A percentile compares a stretch with the other conserved stretches of the same genome.
Evolutionary conservation across 1,140 invertebrate genomes (phyloP).

Genomic region (Gryllus bimaculatus): DNA sequence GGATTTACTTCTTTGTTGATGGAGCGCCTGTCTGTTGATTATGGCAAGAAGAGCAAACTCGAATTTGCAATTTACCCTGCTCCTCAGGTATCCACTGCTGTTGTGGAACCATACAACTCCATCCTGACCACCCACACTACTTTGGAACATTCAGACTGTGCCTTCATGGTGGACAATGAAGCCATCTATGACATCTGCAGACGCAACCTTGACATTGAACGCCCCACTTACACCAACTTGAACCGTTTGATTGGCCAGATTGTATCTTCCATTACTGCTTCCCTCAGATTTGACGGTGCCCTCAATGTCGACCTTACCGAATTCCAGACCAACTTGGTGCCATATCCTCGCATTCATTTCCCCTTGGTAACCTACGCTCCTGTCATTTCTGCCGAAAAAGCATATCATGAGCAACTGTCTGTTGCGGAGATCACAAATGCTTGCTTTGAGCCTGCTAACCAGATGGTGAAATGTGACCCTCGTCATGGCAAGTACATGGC

Average conservation of each 20-base stretch:
- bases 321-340: slow-evolving; percentile 76
- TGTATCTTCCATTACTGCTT: slow-evolving; percentile 78
- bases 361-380: slow-evolving; percentile 77
- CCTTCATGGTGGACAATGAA: slow-evolving; percentile 85
- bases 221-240: slow-evolving; percentile 68
- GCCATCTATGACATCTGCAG: slow-evolving; percentile 88
- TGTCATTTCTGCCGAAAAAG: slow-evolving; percentile 75
- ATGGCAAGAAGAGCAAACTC: slow-evolving; percentile 59
- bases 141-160: slow-evolving; percentile 75
- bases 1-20: slow-evolving; percentile 58
- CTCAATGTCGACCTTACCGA: slow-evolving; percentile 69
- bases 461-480: slow-evolving; percentile 90
- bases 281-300: slow-evolving; percentile 60
- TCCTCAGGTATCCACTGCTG: slow-evolving; percentile 51
- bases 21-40: slow-evolving; percentile 56
- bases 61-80: slow-evolving; percentile 62
- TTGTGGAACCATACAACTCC: slow-evolving; percentile 61
- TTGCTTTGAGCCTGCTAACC: slow-evolving; percentile 82
- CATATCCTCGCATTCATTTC: slow-evolving; percentile 76
- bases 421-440: slow-evolving; percentile 83
- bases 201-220: slow-evolving; percentile 76
- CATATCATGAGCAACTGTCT: slow-evolving; percentile 72
- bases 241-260: slow-evolving; percentile 77
- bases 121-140: slow-evolving; percentile 56
- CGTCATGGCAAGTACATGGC: slow-evolving; percentile 86